A percentile compares a stretch with the other conserved stretches of the same genome.
Evolutionary conservation across 2,888 invertebrate genomes (phyloP).

Genomic region (Mamestra brassicae): DNA sequence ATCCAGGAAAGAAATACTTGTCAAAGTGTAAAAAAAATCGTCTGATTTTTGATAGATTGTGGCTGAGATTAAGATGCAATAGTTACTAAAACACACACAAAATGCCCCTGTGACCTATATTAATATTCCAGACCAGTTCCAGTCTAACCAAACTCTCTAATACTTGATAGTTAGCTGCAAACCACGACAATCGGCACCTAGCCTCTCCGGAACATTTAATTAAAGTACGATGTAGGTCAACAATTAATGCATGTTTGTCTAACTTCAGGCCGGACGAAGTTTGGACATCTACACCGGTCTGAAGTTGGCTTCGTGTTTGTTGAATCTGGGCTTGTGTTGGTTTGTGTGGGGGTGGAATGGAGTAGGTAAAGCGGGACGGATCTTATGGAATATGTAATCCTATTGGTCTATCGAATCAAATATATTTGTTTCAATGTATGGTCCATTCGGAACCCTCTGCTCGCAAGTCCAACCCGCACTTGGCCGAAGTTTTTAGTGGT

Average conservation of each 20-base stretch:
- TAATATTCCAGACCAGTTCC: neutral
- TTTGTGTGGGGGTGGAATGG: too few species aligned
- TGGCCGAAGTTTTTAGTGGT: too few species aligned
- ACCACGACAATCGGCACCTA: constrained; percentile 48
- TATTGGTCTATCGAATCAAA: neutral
- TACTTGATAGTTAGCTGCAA: constrained; percentile 8
- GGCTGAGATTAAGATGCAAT: too few species aligned
- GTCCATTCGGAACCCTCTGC: too few species aligned
- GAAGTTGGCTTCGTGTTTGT: constrained; percentile 11
- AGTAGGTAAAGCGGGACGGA: too few species aligned
- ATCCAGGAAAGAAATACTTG: too few species aligned
- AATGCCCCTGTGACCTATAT: neutral
- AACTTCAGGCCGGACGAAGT: constrained; percentile 35
- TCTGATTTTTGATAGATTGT: too few species aligned
- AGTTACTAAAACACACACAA: too few species aligned
- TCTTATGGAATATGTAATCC: neutral
- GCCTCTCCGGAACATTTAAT: constrained; percentile 54
- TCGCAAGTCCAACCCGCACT: too few species aligned
- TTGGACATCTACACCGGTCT: constrained; percentile 21
- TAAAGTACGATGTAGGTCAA: constrained; percentile 44
- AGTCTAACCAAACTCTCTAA: neutral
- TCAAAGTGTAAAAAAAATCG: too few species aligned
- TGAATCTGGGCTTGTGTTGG: neutral
- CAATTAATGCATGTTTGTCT: constrained; percentile 60
- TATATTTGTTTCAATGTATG: too few species aligned